These are phyloP conservation scores for Rhinoderma darwinii DNA, from an alignment of 2,113 vertebrate species.

Conservation along the genomic window DNA sequence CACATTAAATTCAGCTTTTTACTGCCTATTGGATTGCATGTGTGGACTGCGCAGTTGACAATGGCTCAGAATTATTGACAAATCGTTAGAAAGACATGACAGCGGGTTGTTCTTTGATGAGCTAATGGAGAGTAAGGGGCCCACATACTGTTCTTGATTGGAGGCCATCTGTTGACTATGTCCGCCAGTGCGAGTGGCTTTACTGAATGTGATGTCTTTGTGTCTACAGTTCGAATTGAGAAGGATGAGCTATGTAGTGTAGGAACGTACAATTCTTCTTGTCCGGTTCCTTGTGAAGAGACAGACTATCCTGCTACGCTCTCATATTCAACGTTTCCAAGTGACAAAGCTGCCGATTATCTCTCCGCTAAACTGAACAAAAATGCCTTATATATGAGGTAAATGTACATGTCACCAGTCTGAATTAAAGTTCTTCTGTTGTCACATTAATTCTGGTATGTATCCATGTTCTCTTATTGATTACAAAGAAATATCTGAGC, in stretches of 20 bases:
- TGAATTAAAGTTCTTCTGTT: conserved; percentile 15
- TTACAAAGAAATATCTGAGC: conserved; percentile 20
- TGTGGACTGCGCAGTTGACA: too few relatives aligned
- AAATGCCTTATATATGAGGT: conserved; percentile 72
- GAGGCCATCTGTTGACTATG: too few relatives aligned
- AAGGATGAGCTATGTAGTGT: conserved; percentile 69
- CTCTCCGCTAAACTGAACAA: conserved; percentile 72
- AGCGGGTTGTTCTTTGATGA: too few relatives aligned
- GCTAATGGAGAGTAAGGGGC: too few relatives aligned
- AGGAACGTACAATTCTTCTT: conserved; percentile 77
- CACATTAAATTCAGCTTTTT: too few relatives aligned
- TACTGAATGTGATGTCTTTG: not conserved
- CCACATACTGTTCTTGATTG: too few relatives aligned
- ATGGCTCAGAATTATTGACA: too few relatives aligned
- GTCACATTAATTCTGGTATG: conserved; percentile 47
- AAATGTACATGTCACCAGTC: conserved; percentile 27
- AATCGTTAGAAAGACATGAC: too few relatives aligned
- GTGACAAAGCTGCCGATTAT: conserved; percentile 66
- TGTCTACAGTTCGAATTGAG: conserved; percentile 72
- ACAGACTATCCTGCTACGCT: conserved; percentile 71
- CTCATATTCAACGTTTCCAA: conserved; percentile 75
- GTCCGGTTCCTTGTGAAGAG: conserved; percentile 76
- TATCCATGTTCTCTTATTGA: not conserved
- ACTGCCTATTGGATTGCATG: too few relatives aligned
- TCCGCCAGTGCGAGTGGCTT: not conserved